These are phyloP conservation scores for Chaetodon auriga DNA, from an alignment of 2,113 vertebrate genomes.

Conservation along the genomic window DNA sequence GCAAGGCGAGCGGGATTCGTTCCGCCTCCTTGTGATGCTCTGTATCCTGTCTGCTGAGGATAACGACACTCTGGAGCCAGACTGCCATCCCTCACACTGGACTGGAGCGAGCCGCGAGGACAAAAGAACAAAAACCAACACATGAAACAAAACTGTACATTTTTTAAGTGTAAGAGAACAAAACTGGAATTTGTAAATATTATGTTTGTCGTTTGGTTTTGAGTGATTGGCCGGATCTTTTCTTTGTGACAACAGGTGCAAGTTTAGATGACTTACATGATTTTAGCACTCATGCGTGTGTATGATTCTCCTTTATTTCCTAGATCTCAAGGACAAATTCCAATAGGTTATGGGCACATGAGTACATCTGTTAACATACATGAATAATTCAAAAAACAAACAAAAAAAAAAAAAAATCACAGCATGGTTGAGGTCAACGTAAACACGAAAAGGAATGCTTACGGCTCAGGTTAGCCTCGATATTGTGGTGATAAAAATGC, in stretches of 20 bases:
- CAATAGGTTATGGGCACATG: conserved; percentile 57
- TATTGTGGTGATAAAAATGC: conserved; percentile 49
- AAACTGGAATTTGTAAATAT: conserved; percentile 88
- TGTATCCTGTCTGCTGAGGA: conserved; percentile 69
- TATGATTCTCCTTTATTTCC: conserved; percentile 67
- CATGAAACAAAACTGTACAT: conserved; percentile 83
- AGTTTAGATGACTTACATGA: conserved; percentile 73
- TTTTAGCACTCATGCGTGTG: conserved; percentile 61
- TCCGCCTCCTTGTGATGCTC: conserved; percentile 43
- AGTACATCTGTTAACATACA: conserved; percentile 38
- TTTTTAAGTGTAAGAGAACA: conserved; percentile 85
- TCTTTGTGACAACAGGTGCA: conserved; percentile 86
- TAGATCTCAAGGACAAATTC: conserved; percentile 56
- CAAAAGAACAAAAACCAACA: conserved; percentile 66
- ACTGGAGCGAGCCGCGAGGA: conserved; percentile 68
- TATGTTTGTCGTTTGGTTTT: conserved; percentile 85
- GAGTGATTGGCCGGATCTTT: conserved; percentile 81
- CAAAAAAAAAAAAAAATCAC: conserved; percentile 29
- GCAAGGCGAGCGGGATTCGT: conserved; percentile 30
- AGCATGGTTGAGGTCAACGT: conserved; percentile 49
- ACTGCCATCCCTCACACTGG: conserved; percentile 76
- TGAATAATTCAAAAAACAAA: conserved; percentile 26
- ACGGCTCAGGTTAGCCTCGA: conserved; percentile 56
- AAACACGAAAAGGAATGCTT: conserved; percentile 48
- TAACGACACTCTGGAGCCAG: conserved; percentile 66